Base-by-base conservation (phyloP, 2,113 vertebrate species). In the Oreochromis niloticus region DNA sequence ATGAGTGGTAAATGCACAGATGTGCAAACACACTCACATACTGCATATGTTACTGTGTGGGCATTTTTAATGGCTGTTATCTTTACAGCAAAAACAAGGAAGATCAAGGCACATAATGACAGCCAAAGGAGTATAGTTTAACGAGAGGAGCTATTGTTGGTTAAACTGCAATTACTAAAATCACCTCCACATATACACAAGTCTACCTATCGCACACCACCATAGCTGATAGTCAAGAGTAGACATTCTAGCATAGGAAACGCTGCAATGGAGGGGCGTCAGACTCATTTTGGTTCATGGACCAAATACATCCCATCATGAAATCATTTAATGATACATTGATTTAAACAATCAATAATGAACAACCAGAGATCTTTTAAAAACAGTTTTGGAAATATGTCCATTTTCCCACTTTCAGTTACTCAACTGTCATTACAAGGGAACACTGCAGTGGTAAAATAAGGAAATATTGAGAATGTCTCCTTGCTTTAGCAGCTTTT, bases 1-100 rank as follows among this genome's bases (percentile, higher is more conserved):
- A 87, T 87, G 88, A 92, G 90, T 14, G 7, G 73, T 82, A 63
- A 91, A 91, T 57, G 87, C 92, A 90, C 91, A 92, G 78, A 92
- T 92, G 93, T 92, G 88, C 83, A 82, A 84, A 90, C 41, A 89
- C 83, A 75, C 85, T 63, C 61, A 24, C 85, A 80, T 85, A 87
- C 71, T 27, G 71, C 17, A 66, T 63, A 52, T 84, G 80, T 55
- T 46, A 50, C 71, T 50, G 43, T 36, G 6, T 57, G 57, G 79
- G 14, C 27, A 13, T 52, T 81, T 81, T 52, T 89, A 80, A 17
- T 3, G 30, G 30, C 39, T 73, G 30, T 48, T 81, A 13, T 61
- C 27, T 59, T 22, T 16, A 10, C 85, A 85, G 71, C 57, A 8
- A 63, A 88, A 90, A 88, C 32, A 80, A 34, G 41, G 66, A 66